A percentile compares a stretch with the other conserved stretches of the same genome.
phyloP scores from a whole-genome alignment of 2,797 vertebrate species.

The Tympanoctomys barrerae region DNA sequence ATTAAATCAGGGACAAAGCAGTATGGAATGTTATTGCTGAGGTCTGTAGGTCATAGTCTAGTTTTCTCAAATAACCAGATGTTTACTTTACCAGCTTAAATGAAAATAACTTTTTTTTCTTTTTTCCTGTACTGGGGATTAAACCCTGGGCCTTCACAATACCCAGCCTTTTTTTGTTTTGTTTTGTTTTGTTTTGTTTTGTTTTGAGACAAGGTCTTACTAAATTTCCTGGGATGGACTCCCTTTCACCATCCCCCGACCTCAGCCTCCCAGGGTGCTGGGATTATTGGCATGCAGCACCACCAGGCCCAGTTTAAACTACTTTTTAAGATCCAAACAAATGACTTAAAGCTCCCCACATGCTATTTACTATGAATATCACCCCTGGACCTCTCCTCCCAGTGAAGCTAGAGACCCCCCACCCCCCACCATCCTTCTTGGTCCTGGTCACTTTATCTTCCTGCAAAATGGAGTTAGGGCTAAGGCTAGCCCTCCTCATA shows the following conservation, averaged over 20 bases:
- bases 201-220: not conserved
- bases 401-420: not conserved
- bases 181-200: too few species aligned
- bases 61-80: not conserved
- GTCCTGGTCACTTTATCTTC: not conserved
- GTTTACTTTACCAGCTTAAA: not conserved
- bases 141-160: not conserved
- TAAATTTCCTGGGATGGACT: not conserved
- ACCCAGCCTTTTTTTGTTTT: not conserved
- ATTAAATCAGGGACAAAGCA: not conserved
- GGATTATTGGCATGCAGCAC: not conserved
- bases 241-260: not conserved
- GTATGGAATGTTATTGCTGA: not conserved
- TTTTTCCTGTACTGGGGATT: not conserved
- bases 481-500: not conserved
- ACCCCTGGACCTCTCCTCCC: not conserved
- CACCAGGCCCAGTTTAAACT: not conserved
- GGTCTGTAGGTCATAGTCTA: not conserved
- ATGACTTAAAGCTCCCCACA: not conserved
- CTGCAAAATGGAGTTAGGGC: not conserved
- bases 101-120: constrained; percentile 14
- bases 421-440: not conserved
- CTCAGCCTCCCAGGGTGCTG: not conserved
- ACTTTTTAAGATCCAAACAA: constrained; percentile 36
- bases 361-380: not conserved